Evolutionary conservation across 2,888 invertebrate genomes (phyloP), one percentile per base, ranked within the genome.

Genomic region (Watsonalla binaria): DNA sequence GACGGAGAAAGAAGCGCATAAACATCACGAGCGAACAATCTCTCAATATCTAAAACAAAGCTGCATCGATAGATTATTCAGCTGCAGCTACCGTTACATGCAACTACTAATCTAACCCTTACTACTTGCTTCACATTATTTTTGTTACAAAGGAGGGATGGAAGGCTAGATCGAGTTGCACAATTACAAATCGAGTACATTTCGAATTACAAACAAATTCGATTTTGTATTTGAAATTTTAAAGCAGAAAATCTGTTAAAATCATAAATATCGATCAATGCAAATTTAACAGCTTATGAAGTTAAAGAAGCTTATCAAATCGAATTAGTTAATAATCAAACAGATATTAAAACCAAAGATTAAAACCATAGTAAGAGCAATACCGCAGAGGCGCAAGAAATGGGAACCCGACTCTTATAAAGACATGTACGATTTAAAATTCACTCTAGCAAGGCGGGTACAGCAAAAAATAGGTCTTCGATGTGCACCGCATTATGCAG

Each of bases 41-140:
- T 83, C 85, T 86, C 89, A 85, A 89, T 89, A 86, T 83, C 82
- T 78, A 82, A 87, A 85, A 86, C 89, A 86, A 88, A 89, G 84
- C 81, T 72, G 74, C 72, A 74, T 78, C 78, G 78, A 79, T 80
- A 77, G 82, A 87, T 85, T 86, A 85, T 82, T 82, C 85, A 74
- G 70, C 71, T 66, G 72, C 65, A 58, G 84, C 90, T 88, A 88
- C 89, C 88, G 89, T 88, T 89, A 88, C 74, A 72, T 73, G 72
- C 70, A 73, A 66, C 65, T 63, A 56, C 57, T 57, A 56, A 54
- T 52, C 51, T 45, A 55, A 55, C 70, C 71, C 66, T 65, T 80
- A 80, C 84, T 62, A 77, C 56, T 60, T 56, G 57, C 42, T 11
- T 11, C 11, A 42, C 42, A 42, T 11, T 11, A 24, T 24, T 24